Percentiles rank a stretch among this genome's conserved stretches.
Evolutionary conservation across 2,888 invertebrate species (phyloP).

Genomic region (Drosophila rubida): DNA sequence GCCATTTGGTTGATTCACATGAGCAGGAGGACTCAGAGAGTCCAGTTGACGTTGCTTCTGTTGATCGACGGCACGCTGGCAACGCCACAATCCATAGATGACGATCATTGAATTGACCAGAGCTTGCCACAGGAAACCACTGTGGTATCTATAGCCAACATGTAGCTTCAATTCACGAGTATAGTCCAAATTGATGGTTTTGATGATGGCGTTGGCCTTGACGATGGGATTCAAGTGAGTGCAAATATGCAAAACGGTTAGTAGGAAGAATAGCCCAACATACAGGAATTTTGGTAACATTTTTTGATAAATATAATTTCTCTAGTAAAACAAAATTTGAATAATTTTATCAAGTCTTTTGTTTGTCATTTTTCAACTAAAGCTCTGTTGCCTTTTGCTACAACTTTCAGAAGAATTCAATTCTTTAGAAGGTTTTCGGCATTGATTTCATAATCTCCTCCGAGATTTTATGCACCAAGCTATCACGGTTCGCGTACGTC

Average conservation of each 20-base stretch:
- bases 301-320: conserved; percentile 11
- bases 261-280: conserved; percentile 19
- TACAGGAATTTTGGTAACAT: conserved; percentile 48
- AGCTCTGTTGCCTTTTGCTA: not conserved
- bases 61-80: conserved; percentile 21
- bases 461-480: conserved; percentile 59
- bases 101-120: conserved; percentile 45
- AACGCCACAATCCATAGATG: conserved; percentile 51
- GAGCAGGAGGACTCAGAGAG: not conserved
- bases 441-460: conserved; percentile 40
- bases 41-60: not conserved
- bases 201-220: conserved; percentile 55
- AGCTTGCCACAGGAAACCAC: conserved; percentile 47
- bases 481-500: conserved; percentile 75
- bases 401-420: not conserved
- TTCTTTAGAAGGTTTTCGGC: not conserved
- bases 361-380: not conserved
- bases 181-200: conserved; percentile 22
- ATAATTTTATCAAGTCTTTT: not conserved
- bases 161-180: conserved; percentile 43
- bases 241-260: conserved; percentile 53
- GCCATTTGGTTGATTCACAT: not conserved
- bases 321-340: not conserved
- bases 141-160: conserved; percentile 56
- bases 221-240: conserved; percentile 48